These are phyloP conservation scores for Atta cephalotes DNA, from an alignment of 1,140 invertebrate genomes.

Conservation along the genomic window DNA sequence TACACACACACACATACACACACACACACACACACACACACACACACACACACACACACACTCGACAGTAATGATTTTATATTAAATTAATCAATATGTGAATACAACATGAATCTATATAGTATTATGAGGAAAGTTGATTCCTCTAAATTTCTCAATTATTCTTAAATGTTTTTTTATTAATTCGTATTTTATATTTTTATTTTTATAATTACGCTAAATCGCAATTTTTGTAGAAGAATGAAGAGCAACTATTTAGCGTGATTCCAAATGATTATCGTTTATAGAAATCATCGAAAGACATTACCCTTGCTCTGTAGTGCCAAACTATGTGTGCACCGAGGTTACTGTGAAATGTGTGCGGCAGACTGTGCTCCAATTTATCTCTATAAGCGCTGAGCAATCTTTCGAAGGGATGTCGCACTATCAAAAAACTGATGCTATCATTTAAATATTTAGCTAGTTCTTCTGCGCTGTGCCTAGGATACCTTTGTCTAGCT, in stretches of 20 bases:
- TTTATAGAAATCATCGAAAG: background rate
- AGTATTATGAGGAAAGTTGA: background rate
- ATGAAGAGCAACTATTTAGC: background rate
- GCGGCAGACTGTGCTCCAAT: slow-evolving; percentile 92
- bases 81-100: no score
- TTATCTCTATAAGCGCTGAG: slow-evolving; percentile 96
- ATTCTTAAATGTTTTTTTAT: background rate
- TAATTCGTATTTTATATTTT: background rate
- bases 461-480: slow-evolving; percentile 90
- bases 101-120: background rate
- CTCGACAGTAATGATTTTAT: no score
- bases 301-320: slow-evolving; percentile 88
- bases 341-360: slow-evolving; percentile 93
- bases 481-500: slow-evolving; percentile 92
- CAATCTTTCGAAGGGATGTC: slow-evolving; percentile 95
- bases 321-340: slow-evolving; percentile 91
- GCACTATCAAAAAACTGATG: slow-evolving; percentile 94
- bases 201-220: no score
- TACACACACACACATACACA: no score
- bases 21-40: no score
- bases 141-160: background rate
- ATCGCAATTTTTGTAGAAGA: background rate
- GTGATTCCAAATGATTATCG: background rate
- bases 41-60: no score
- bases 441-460: slow-evolving; percentile 89